These are phyloP conservation scores for Zelleria hepariella DNA, from an alignment of 2,888 invertebrate species.

Conservation along the genomic window DNA sequence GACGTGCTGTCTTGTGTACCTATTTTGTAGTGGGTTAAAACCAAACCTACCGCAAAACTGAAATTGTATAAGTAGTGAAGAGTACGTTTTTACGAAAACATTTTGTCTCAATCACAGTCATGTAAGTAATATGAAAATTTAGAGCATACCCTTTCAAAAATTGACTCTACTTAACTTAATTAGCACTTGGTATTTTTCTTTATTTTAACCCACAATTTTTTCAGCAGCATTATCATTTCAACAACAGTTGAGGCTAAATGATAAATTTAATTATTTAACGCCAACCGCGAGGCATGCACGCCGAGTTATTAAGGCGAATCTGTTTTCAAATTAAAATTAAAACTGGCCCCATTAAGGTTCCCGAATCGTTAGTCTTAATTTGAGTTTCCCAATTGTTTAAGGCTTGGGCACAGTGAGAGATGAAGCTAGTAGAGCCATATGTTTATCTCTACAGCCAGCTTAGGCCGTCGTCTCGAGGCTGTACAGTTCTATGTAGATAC, in stretches of 20 bases:
- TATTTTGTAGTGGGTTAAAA: too few species aligned
- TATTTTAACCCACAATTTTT: neutral
- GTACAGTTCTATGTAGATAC: too few species aligned
- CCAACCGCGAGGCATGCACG: neutral
- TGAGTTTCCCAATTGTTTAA: slow-evolving; percentile 35
- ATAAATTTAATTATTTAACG: neutral
- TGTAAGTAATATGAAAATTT: too few species aligned
- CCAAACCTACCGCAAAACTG: too few species aligned
- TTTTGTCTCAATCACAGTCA: too few species aligned
- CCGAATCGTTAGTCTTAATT: slow-evolving; percentile 66
- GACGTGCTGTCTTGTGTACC: too few species aligned
- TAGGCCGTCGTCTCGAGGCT: slow-evolving; percentile 7
- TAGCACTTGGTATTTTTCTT: too few species aligned
- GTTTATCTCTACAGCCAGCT: slow-evolving; percentile 7
- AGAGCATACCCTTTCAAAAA: too few species aligned
- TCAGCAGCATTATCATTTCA: neutral
- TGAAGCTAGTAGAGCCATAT: neutral
- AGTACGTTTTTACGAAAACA: too few species aligned
- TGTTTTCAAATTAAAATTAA: slow-evolving; percentile 63
- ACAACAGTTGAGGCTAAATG: neutral
- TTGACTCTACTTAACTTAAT: too few species aligned
- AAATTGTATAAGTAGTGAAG: too few species aligned
- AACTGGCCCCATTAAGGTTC: slow-evolving; percentile 50
- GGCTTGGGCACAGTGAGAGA: neutral
- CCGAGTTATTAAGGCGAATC: slow-evolving; percentile 46